Evolutionary conservation across 2,888 invertebrate species (phyloP).

Genomic region (Cerceris ruficornis): DNA sequence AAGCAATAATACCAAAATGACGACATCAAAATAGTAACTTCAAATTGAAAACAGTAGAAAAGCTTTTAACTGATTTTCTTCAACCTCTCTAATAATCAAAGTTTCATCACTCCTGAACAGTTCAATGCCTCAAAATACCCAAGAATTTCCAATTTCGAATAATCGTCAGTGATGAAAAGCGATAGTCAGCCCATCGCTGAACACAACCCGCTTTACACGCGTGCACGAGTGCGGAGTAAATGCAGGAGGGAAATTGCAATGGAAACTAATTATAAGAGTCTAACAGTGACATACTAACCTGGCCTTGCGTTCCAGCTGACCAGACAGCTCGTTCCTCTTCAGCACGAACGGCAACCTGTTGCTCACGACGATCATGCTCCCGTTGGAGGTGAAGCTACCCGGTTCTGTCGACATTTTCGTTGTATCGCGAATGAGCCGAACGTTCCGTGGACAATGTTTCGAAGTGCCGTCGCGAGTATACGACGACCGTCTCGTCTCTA

Average conservation of each 20-base stretch:
- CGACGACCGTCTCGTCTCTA: constrained; percentile 36
- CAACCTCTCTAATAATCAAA: no score
- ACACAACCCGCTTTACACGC: not conserved
- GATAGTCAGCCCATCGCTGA: no score
- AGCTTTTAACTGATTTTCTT: no score
- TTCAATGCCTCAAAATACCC: no score
- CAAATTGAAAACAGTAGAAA: no score
- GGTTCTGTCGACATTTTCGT: constrained; percentile 76
- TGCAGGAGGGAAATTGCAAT: not conserved
- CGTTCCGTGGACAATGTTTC: constrained; percentile 18
- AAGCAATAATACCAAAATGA: no score
- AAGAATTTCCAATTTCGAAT: no score
- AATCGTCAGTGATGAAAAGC: no score
- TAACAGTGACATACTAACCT: constrained; percentile 85
- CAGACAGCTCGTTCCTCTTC: constrained; percentile 88
- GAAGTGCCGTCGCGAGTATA: constrained; percentile 28
- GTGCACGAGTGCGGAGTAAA: not conserved
- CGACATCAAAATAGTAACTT: no score
- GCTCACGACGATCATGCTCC: constrained; percentile 94
- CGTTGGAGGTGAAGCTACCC: constrained; percentile 80
- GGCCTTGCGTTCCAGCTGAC: constrained; percentile 90
- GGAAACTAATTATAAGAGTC: not conserved
- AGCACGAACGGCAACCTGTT: constrained; percentile 95
- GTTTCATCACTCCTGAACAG: no score
- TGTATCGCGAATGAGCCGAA: constrained; percentile 17